These are phyloP conservation scores for Ceratitis capitata DNA, from an alignment of 1,140 invertebrate species.

Conservation along the genomic window DNA sequence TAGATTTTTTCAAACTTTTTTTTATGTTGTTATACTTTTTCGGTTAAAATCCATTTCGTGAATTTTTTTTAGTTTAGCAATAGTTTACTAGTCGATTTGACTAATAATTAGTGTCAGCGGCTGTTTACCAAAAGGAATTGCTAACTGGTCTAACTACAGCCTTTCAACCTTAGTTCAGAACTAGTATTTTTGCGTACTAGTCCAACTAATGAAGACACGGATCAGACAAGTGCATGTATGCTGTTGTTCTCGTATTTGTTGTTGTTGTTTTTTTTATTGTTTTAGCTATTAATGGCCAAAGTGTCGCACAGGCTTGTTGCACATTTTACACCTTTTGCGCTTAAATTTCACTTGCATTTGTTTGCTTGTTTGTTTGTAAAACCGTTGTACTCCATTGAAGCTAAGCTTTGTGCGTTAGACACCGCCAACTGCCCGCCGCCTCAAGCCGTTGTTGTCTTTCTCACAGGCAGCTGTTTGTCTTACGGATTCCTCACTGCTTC, in stretches of 20 bases:
- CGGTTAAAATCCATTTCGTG: no score
- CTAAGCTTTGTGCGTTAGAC: not conserved
- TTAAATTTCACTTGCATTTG: not conserved
- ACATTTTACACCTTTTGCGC: constrained; percentile 1
- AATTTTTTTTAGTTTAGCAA: no score
- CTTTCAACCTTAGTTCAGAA: no score
- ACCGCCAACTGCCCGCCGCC: not conserved
- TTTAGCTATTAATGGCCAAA: not conserved
- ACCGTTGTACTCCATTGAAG: not conserved
- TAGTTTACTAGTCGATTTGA: no score
- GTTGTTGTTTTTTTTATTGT: not conserved
- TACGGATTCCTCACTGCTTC: not conserved
- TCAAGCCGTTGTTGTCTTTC: not conserved
- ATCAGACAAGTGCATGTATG: not conserved
- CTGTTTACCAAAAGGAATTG: no score
- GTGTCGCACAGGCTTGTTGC: constrained; percentile 1
- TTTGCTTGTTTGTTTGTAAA: not conserved
- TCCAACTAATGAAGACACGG: not conserved
- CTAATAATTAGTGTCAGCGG: no score
- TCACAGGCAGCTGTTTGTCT: not conserved
- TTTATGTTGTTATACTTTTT: no score
- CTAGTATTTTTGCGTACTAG: no score
- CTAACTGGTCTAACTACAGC: no score
- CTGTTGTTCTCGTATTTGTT: not conserved
- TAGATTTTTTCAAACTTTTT: no score